Percentiles rank a stretch among this genome's conserved stretches.
phyloP scores from a whole-genome alignment of 1,140 invertebrate species.

The Leptinotarsa lineolata region DNA sequence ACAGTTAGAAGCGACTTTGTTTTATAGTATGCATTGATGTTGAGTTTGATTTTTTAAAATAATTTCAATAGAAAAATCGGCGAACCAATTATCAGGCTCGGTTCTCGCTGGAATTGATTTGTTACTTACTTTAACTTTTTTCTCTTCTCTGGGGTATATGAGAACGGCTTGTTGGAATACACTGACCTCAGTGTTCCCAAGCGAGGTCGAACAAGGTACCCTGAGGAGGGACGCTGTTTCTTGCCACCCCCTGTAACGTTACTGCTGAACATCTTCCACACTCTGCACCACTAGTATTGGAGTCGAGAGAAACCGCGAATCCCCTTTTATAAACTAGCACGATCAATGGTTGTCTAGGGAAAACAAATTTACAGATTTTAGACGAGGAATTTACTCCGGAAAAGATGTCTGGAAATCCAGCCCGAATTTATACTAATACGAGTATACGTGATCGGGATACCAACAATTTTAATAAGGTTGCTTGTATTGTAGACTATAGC shows the following conservation, averaged over 20 bases:
- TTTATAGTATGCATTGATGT: too few species aligned
- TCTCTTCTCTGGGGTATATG: conserved; percentile 42
- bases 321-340: conserved; percentile 41
- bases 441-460: too few species aligned
- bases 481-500: too few species aligned
- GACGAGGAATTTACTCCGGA: too few species aligned
- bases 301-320: not conserved
- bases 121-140: conserved; percentile 49
- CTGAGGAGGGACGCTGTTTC: conserved; percentile 40
- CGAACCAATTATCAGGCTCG: too few species aligned
- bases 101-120: not conserved
- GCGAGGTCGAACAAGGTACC: conserved; percentile 47
- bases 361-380: too few species aligned
- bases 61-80: too few species aligned
- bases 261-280: conserved; percentile 36
- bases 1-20: too few species aligned
- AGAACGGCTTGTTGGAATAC: conserved; percentile 41
- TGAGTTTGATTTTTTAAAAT: too few species aligned
- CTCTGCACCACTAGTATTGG: conserved; percentile 20
- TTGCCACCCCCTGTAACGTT: conserved; percentile 25
- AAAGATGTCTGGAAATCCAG: too few species aligned
- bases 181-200: conserved; percentile 43
- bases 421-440: too few species aligned
- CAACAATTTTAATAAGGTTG: too few species aligned
- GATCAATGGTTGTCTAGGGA: conserved; percentile 31